Base-by-base conservation (phyloP, 1,140 invertebrate genomes). In the Drosophila lacteicornis region DNA sequence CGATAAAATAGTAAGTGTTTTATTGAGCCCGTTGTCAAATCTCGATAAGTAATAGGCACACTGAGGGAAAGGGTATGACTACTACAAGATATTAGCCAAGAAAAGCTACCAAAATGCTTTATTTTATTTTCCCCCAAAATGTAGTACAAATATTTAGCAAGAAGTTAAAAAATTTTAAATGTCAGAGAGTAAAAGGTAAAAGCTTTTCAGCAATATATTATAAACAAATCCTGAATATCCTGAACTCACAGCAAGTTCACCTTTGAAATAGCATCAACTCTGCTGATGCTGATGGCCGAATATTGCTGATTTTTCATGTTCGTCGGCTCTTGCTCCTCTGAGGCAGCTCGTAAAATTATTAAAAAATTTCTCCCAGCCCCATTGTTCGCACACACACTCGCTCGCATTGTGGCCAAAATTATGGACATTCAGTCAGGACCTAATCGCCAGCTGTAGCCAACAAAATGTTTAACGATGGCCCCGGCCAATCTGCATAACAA, bases 401-500 rank as follows among this genome's bases (percentile, higher is more conserved):
- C 27, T 27, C 7, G 8, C 30, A 55, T 27, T 58, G 22, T 45
- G 55, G n/a, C 43, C 12, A 70, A 70, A 42, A 51, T 19, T 43
- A 43, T 43, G 30, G 30, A 47, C 15, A 42, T 50, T 53, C 25
- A 13, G 42, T 27, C 17, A 19, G n/a, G n/a, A 25, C 57, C 40
- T 74, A 43, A 49, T 55, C 58, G 22, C 38, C 19, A 22, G 58
- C 38, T 55, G 30, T 19, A 61, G 30, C 33, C 56, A 42, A 49
- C 67, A 45, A 73, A 73, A 73, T 58, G 70, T 47, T 71, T 59
- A 50, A 73, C 69, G 46, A 60, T 38, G 53, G n/a, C 46, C 33
- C 45, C 45, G 17, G 40, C 47, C 38, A 57, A 76, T 76, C 51
- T 76, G 73, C 74, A 76, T 76, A 66, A 59, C 74, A 76, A 76